These are phyloP conservation scores for Chloropsis hardwickii DNA, from an alignment of 2,113 vertebrate species.

Conservation along the genomic window DNA sequence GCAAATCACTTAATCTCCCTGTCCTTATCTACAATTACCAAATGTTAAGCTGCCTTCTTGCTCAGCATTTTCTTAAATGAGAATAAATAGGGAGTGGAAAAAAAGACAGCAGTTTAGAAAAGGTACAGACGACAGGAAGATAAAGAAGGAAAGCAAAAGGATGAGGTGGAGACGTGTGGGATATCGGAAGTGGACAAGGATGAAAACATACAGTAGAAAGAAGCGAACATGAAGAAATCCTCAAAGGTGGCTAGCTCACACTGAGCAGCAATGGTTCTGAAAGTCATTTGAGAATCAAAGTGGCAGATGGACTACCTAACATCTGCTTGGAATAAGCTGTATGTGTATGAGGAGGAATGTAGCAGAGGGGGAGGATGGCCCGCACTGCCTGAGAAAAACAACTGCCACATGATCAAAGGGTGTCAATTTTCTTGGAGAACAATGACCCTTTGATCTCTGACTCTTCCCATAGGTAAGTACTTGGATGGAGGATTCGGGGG, in stretches of 20 bases:
- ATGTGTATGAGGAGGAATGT: background rate
- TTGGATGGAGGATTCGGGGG: background rate
- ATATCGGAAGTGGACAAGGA: background rate
- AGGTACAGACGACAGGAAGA: background rate
- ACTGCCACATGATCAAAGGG: constrained; percentile 16
- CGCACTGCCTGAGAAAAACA: background rate
- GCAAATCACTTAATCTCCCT: background rate
- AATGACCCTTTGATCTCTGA: constrained; percentile 26
- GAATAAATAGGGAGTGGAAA: background rate
- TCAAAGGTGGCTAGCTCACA: background rate
- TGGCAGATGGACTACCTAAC: constrained; percentile 6
- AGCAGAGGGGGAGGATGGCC: background rate
- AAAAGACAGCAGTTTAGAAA: background rate
- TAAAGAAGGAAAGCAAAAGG: background rate
- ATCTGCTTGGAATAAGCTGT: constrained; percentile 20
- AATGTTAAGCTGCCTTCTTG: background rate
- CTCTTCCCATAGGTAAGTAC: background rate
- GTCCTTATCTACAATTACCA: background rate
- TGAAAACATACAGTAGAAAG: background rate
- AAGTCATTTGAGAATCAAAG: constrained; percentile 6
- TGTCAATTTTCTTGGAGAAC: background rate
- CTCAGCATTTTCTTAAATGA: background rate
- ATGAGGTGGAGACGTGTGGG: background rate
- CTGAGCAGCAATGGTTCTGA: background rate
- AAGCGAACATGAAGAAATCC: background rate